Evolutionary conservation across 2,888 invertebrate genomes (phyloP).

Genomic region (Papilio elwesi): DNA sequence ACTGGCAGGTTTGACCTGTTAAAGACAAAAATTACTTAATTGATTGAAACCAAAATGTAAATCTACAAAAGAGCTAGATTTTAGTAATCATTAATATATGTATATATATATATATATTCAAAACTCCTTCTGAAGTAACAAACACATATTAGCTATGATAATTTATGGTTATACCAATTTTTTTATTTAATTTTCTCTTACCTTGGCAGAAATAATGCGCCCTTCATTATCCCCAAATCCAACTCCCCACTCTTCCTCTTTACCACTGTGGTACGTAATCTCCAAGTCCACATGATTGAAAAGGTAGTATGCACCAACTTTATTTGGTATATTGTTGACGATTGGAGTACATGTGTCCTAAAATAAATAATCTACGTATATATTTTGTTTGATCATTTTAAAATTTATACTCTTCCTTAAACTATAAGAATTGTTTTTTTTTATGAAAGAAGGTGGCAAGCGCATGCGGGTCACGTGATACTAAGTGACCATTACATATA

Average conservation of each 20-base stretch:
- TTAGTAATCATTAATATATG: too few species aligned
- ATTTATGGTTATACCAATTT: background rate
- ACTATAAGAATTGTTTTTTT: too few species aligned
- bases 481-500: too few species aligned
- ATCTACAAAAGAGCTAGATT: too few species aligned
- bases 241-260: constrained; percentile 93
- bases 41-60: too few species aligned
- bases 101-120: too few species aligned
- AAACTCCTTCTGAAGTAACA: too few species aligned
- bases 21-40: constrained; percentile 27
- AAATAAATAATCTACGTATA: constrained; percentile 29
- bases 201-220: constrained; percentile 93
- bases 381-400: too few species aligned
- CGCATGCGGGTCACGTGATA: too few species aligned
- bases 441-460: too few species aligned
- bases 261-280: constrained; percentile 96
- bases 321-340: constrained; percentile 83
- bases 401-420: too few species aligned
- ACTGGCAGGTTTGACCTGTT: constrained; percentile 82
- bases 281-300: constrained; percentile 98
- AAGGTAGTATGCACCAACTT: constrained; percentile 92
- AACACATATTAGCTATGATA: background rate
- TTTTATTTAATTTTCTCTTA: constrained; percentile 52
- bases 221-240: constrained; percentile 92
- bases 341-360: constrained; percentile 84